A percentile compares a stretch with the other conserved stretches of the same genome.
phyloP scores from a whole-genome alignment of 1,140 invertebrate species.

The Ylistrum balloti region DNA sequence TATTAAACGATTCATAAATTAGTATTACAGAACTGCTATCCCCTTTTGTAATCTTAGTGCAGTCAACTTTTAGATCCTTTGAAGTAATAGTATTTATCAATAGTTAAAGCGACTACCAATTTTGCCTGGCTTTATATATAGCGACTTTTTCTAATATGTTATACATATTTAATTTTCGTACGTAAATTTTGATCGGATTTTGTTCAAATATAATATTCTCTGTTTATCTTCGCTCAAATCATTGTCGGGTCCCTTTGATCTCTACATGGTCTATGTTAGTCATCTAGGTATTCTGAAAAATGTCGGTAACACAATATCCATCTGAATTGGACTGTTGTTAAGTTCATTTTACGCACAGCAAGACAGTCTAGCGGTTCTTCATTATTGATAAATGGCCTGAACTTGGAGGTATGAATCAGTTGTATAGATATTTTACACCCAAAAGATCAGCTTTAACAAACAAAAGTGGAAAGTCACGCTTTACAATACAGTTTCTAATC shows the following conservation, averaged over 20 bases:
- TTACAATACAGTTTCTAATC: background rate
- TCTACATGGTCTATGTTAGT: background rate
- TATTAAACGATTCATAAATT: background rate
- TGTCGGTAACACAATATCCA: constrained; percentile 13
- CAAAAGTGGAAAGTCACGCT: background rate
- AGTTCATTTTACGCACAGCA: constrained; percentile 38
- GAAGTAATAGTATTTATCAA: constrained; percentile 5
- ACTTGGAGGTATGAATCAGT: constrained; percentile 16
- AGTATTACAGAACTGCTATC: background rate
- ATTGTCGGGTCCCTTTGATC: background rate
- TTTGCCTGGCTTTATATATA: background rate
- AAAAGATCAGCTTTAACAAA: constrained; percentile 35
- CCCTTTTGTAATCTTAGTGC: background rate
- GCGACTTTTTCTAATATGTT: background rate
- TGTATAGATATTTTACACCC: constrained; percentile 21
- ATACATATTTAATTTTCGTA: constrained; percentile 40
- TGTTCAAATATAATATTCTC: constrained; percentile 15
- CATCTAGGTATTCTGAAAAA: background rate
- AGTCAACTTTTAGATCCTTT: background rate
- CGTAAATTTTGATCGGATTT: constrained; percentile 34
- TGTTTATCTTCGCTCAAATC: background rate
- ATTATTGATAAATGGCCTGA: constrained; percentile 20
- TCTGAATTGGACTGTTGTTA: constrained; percentile 19
- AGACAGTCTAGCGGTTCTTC: constrained; percentile 1
- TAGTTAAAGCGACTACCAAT: constrained; percentile 28